Evolutionary conservation across 2,888 invertebrate species (phyloP), one percentile per base, ranked within the genome.

Genomic region (Epistrophe grossulariae): DNA sequence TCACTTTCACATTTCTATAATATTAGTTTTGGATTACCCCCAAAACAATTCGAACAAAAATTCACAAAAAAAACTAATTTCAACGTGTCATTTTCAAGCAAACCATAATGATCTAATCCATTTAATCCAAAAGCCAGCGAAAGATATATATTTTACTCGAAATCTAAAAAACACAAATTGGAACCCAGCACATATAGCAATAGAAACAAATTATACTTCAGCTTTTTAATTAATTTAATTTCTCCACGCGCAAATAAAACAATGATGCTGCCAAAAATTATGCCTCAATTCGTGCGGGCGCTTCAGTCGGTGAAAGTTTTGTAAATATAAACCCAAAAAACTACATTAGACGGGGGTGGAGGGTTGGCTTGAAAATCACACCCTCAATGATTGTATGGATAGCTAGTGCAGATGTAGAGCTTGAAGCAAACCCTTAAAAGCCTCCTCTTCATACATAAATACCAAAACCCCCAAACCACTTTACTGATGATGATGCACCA

Each of bases 151-250:
- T 62, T 24, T 40, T 40, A 19, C 19, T 4, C 10, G 2, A 48
- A 48, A 52, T 52, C 11, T 31, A 31, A 50, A n/a, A 19, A 55
- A 57, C 40, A 40, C 66, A 57, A 71, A 48, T n/a, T 19, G 19
- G 19, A 19, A 19, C 50, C 17, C 17, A 15, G 45, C n/a, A 19
- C 6, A 50, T 8, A 55, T 28, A 2, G 24, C 7, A 4, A 55
- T 28, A 4, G 70, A 77, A 78, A 73, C 73, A 85, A 73, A 64
- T 81, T 85, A 73, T 64, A 45, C 45, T 62, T 43, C 50, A 50
- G 52, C 31, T 78, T 81, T 78, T 85, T 85, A 85, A 85, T 85
- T 81, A 85, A 85, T 81, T 81, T 73, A 77, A 85, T 79, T 64
- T 76, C 50, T 57, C 28, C 28, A 68, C 38, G 55, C 35, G 52